phyloP scores from a whole-genome alignment of 2,797 vertebrate species.

The Gorsachius magnificus region DNA sequence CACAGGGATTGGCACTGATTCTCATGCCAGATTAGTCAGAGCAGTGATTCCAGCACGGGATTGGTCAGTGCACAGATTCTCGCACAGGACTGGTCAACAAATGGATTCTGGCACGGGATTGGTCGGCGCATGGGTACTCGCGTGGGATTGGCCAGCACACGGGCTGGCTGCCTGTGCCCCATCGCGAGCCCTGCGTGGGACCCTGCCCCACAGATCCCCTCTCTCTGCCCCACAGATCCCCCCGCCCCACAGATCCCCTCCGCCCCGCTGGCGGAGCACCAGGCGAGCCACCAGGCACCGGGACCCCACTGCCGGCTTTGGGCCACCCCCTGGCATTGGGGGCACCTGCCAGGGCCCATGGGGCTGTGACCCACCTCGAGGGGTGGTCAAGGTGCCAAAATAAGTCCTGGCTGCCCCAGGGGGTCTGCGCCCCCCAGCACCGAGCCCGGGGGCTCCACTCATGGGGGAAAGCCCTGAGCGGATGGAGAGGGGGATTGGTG shows the following conservation, averaged over 20 bases:
- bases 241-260: background rate
- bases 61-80: rapidly evolving
- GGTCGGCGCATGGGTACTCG: rapidly evolving
- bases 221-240: too few species aligned
- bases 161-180: background rate
- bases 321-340: background rate
- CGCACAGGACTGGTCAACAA: background rate
- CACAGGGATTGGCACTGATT: background rate
- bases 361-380: background rate
- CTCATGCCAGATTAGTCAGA: background rate
- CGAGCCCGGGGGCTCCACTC: background rate
- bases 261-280: background rate
- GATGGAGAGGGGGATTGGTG: background rate
- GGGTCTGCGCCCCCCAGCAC: background rate
- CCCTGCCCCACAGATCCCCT: background rate
- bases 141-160: background rate
- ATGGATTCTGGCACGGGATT: background rate
- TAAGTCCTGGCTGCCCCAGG: background rate
- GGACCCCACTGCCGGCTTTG: background rate
- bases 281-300: background rate
- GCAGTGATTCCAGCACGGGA: background rate
- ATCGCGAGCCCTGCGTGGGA: rapidly evolving
- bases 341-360: background rate
- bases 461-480: background rate
- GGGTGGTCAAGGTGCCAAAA: background rate